phyloP scores from a whole-genome alignment of 2,113 vertebrate species.

The Nycticryphes semicollaris region DNA sequence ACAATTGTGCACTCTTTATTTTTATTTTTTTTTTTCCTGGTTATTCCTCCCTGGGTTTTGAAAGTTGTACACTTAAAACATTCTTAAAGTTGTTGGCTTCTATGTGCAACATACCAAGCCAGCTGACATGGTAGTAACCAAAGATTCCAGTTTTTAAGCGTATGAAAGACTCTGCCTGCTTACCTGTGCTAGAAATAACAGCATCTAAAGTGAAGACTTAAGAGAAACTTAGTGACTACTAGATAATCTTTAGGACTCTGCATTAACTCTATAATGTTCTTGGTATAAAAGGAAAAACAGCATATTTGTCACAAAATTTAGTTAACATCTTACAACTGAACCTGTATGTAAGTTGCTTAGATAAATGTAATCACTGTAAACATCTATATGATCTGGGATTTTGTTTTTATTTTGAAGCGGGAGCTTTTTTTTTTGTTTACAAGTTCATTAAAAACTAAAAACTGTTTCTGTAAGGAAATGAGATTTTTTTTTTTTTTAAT shows the following conservation, averaged over 20 bases:
- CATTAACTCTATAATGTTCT: slow-evolving; percentile 92
- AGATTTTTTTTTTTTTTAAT: slow-evolving; percentile 66
- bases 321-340: slow-evolving; percentile 89
- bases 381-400: slow-evolving; percentile 85
- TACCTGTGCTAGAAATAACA: slow-evolving; percentile 87
- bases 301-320: slow-evolving; percentile 88
- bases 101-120: slow-evolving; percentile 77
- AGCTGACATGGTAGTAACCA: slow-evolving; percentile 83
- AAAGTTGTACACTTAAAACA: slow-evolving; percentile 87
- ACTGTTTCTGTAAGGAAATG: slow-evolving; percentile 82
- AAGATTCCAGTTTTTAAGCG: slow-evolving; percentile 86
- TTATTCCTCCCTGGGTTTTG: slow-evolving; percentile 81
- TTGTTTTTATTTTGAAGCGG: slow-evolving; percentile 84
- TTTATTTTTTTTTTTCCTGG: no score
- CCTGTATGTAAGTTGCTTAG: slow-evolving; percentile 92
- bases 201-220: slow-evolving; percentile 89
- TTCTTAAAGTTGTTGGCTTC: slow-evolving; percentile 84
- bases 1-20: slow-evolving; percentile 81
- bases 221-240: slow-evolving; percentile 89
- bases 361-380: slow-evolving; percentile 90
- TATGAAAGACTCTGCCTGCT: slow-evolving; percentile 89
- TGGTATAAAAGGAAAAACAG: slow-evolving; percentile 86
- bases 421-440: slow-evolving; percentile 87
- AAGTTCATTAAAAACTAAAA: slow-evolving; percentile 87
- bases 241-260: slow-evolving; percentile 90